Evolutionary conservation across 1,140 invertebrate genomes (phyloP).

Genomic region (Diorhabda carinulata): DNA sequence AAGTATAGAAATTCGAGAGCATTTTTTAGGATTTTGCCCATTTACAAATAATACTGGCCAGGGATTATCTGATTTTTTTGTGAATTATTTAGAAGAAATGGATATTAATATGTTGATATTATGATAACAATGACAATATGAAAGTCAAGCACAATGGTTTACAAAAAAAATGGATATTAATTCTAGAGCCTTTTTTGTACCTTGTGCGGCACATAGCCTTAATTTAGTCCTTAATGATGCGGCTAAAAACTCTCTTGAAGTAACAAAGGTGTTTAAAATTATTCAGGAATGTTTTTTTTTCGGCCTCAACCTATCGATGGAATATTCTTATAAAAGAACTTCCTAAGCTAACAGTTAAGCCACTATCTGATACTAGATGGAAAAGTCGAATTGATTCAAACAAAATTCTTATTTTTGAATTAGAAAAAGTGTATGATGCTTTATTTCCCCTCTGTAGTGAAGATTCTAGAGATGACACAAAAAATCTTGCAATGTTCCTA

Average conservation of each 20-base stretch:
- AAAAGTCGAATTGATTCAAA: constrained; percentile 14
- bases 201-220: constrained; percentile 14
- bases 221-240: constrained; percentile 20
- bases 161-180: constrained; percentile 14
- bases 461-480: no score
- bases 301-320: constrained; percentile 16
- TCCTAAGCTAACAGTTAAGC: constrained; percentile 8
- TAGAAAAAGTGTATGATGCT: constrained; percentile 16
- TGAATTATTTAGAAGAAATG: no score
- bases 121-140: neutral
- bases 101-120: neutral
- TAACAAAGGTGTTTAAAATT: constrained; percentile 13
- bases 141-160: neutral
- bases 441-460: no score
- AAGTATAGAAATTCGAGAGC: neutral
- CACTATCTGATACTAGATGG: constrained; percentile 17
- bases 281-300: constrained; percentile 16
- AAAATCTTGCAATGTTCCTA: no score
- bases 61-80: no score
- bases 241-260: constrained; percentile 11
- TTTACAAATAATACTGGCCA: no score
- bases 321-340: constrained; percentile 9
- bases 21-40: no score
- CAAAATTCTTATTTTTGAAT: constrained; percentile 1
- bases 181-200: constrained; percentile 12